phyloP scores from a whole-genome alignment of 2,888 invertebrate genomes.

The Cynaeus angustus region DNA sequence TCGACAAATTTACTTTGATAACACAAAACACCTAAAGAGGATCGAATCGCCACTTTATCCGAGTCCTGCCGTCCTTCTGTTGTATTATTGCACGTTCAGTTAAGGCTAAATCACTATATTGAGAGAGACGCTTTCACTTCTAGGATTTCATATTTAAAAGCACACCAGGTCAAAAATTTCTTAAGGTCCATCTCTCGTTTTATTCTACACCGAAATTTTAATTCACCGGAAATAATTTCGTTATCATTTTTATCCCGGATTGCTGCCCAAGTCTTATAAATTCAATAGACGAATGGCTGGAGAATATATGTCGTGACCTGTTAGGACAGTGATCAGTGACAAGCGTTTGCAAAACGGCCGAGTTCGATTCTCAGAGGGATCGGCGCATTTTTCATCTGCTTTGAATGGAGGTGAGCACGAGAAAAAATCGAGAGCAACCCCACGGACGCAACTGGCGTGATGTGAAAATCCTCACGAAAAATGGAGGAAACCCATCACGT shows the following conservation, averaged over 20 bases:
- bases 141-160: no score
- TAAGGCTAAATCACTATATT: slow-evolving; percentile 36
- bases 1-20: slow-evolving; percentile 40
- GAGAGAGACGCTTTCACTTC: slow-evolving; percentile 26
- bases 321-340: slow-evolving; percentile 2
- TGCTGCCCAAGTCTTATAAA: no score
- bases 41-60: slow-evolving; percentile 34
- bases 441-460: no score
- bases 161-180: no score
- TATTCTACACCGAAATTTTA: no score
- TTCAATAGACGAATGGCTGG: no score
- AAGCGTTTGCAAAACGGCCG: neutral
- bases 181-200: no score
- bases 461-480: no score
- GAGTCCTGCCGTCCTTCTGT: slow-evolving; percentile 23
- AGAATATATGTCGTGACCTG: neutral
- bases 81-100: slow-evolving; percentile 34
- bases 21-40: slow-evolving; percentile 30
- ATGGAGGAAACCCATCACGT: no score
- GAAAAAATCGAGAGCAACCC: neutral
- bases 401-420: neutral
- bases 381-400: neutral
- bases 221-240: no score
- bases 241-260: no score
- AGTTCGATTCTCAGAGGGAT: slow-evolving; percentile 3